phyloP scores from a whole-genome alignment of 1,140 invertebrate species.

The Drosophila parabipectinata region DNA sequence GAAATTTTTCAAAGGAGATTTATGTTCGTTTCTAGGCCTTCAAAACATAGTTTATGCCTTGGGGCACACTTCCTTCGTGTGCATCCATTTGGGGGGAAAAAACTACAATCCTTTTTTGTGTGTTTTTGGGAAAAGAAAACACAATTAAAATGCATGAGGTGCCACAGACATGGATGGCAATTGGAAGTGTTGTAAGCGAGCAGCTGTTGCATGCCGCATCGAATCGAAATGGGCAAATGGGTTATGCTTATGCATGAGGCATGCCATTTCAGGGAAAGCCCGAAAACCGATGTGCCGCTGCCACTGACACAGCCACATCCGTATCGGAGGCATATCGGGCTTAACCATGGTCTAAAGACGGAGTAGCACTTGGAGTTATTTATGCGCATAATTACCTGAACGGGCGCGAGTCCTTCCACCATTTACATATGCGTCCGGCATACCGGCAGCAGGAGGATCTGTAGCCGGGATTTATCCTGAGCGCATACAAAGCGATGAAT shows the following conservation, averaged over 20 bases:
- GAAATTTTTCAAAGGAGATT: not conserved
- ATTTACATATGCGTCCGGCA: slow-evolving; percentile 67
- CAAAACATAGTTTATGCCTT: not conserved
- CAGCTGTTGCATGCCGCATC: slow-evolving; percentile 79
- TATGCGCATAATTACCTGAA: slow-evolving; percentile 73
- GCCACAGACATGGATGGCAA: slow-evolving; percentile 11
- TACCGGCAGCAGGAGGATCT: slow-evolving; percentile 30
- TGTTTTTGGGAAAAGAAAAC: slow-evolving; percentile 6
- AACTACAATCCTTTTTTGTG: slow-evolving; percentile 9
- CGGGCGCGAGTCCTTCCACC: slow-evolving; percentile 10
- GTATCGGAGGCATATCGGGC: slow-evolving; percentile 2
- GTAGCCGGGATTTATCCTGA: slow-evolving; percentile 48
- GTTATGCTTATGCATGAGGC: slow-evolving; percentile 79
- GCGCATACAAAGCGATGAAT: slow-evolving; percentile 62
- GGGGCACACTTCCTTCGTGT: not conserved
- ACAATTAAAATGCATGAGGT: slow-evolving; percentile 69
- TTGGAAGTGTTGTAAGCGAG: slow-evolving; percentile 57
- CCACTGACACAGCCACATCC: not conserved
- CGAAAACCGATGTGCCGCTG: not conserved
- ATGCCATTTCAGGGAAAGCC: not conserved
- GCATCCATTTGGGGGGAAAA: slow-evolving; percentile 2
- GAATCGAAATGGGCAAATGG: slow-evolving; percentile 49
- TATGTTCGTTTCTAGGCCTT: not conserved
- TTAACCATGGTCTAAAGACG: not conserved
- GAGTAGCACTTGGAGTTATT: slow-evolving; percentile 51